These are phyloP conservation scores for Pygocentrus nattereri DNA, from an alignment of 2,797 vertebrate species.

Conservation along the genomic window DNA sequence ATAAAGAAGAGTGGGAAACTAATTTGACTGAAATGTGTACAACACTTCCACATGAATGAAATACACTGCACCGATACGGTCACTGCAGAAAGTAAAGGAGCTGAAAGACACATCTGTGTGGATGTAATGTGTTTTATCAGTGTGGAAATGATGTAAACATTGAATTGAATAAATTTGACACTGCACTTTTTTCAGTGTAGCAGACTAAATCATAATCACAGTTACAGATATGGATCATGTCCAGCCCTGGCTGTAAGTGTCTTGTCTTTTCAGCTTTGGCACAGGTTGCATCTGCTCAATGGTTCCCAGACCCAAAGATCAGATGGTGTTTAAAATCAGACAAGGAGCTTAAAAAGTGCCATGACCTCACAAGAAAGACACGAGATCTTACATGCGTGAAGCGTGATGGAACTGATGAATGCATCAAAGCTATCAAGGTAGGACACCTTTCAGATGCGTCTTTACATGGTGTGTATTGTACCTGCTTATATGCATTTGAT, in stretches of 20 bases:
- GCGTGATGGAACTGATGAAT: conserved; percentile 26
- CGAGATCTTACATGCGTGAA: conserved; percentile 62
- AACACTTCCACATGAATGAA: neutral
- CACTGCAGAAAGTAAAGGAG: neutral
- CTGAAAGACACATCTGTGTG: neutral
- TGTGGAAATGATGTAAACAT: too few relatives aligned
- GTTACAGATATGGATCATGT: too few relatives aligned
- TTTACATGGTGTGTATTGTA: neutral
- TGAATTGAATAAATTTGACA: too few relatives aligned
- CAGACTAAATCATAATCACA: too few relatives aligned
- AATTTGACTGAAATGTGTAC: too few relatives aligned
- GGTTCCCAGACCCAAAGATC: too few relatives aligned
- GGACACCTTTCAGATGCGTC: conserved; percentile 6
- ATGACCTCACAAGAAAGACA: neutral
- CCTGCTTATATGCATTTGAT: neutral
- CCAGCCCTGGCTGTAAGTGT: neutral
- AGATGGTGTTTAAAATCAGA: conserved; percentile 75
- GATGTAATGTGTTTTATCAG: neutral
- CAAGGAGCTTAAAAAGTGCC: conserved; percentile 67
- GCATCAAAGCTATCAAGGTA: conserved; percentile 76
- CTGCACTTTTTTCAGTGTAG: too few relatives aligned
- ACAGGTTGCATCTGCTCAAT: too few relatives aligned
- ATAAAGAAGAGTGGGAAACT: too few relatives aligned
- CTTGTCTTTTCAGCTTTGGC: conserved; percentile 58
- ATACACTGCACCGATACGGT: neutral